Evolutionary conservation across 2,113 vertebrate genomes (phyloP).

Genomic region (Leptobrachium leishanense): DNA sequence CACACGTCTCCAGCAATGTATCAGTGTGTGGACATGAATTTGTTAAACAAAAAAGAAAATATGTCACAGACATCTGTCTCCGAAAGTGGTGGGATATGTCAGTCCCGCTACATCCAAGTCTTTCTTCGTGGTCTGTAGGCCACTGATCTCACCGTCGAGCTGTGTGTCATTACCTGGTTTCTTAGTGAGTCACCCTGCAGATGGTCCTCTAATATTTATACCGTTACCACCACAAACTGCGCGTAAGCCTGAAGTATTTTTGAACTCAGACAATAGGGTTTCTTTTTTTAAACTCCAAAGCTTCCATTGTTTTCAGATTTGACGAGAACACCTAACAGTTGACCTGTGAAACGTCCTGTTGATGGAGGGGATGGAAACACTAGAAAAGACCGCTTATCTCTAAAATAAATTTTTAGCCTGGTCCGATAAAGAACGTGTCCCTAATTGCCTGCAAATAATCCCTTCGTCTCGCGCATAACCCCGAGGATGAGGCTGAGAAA

Average conservation of each 20-base stretch:
- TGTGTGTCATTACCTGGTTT: slow-evolving; percentile 35
- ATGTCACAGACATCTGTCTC: neutral
- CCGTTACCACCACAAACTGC: neutral
- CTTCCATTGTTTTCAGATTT: neutral
- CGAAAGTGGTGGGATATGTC: neutral
- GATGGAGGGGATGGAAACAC: neutral
- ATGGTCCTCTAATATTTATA: slow-evolving; percentile 18
- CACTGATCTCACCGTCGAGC: slow-evolving; percentile 23
- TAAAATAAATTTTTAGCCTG: slow-evolving; percentile 1
- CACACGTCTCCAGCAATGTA: neutral
- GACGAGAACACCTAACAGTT: neutral
- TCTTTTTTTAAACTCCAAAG: too few species aligned
- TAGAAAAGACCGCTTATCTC: slow-evolving; percentile 12
- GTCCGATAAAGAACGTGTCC: slow-evolving; percentile 17
- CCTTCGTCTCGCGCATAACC: neutral
- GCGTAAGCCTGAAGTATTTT: too few species aligned
- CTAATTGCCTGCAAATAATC: slow-evolving; percentile 40
- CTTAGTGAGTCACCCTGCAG: slow-evolving; percentile 10
- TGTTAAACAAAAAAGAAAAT: neutral
- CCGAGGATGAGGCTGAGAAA: neutral
- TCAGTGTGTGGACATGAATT: neutral
- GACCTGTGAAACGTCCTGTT: neutral
- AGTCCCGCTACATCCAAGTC: neutral
- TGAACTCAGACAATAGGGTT: neutral
- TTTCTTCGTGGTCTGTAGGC: neutral